These are phyloP conservation scores for Mungos mungo DNA, from an alignment of 2,113 vertebrate species.

Conservation along the genomic window DNA sequence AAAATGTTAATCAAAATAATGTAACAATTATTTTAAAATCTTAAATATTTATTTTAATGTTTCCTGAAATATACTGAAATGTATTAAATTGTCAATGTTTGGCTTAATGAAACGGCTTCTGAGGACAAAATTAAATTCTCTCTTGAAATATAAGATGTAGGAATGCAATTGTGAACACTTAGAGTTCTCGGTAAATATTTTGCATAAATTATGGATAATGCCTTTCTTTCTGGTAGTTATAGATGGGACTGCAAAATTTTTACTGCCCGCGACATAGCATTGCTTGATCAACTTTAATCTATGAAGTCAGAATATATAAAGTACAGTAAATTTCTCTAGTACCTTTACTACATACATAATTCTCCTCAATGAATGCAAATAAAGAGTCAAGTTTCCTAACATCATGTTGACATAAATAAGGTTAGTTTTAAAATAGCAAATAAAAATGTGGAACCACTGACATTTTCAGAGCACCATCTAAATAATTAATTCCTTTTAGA, in stretches of 20 bases:
- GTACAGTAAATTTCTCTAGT: neutral
- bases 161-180: neutral
- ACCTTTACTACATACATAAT: neutral
- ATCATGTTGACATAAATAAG: neutral
- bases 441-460: neutral
- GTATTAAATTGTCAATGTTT: neutral
- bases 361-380: neutral
- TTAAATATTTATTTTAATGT: neutral
- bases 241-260: neutral
- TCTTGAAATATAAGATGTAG: neutral
- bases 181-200: neutral
- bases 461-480: conserved; percentile 28
- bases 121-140: conserved; percentile 18
- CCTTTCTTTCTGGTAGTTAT: neutral
- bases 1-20: neutral
- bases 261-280: neutral
- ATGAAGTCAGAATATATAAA: neutral
- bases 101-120: conserved; percentile 40
- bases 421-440: neutral
- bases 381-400: conserved; percentile 21
- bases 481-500: neutral
- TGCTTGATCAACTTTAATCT: neutral
- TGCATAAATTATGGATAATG: neutral
- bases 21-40: conserved; percentile 15
- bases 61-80: neutral